Conservation (phyloP, 2,113 vertebrate species). For the Melierax canorus region DNA sequence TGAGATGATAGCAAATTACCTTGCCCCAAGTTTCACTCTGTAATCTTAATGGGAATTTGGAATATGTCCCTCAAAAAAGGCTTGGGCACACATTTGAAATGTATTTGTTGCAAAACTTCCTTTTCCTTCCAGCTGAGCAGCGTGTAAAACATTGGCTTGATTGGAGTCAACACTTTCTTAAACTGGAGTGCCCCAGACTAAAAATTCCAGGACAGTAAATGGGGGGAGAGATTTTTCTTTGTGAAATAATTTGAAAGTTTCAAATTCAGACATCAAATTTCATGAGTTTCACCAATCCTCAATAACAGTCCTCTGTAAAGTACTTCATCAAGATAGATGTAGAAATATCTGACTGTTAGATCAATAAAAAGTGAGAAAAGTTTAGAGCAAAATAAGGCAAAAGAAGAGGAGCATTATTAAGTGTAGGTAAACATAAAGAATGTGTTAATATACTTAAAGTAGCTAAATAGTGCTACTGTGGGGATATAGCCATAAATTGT, state of each 20-base stretch:
- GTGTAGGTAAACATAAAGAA: background rate
- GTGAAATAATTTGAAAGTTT: background rate
- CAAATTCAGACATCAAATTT: background rate
- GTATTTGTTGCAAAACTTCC: background rate
- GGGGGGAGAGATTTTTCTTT: background rate
- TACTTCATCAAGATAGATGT: background rate
- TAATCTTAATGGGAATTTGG: background rate
- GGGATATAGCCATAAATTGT: background rate
- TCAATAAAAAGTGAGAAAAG: background rate
- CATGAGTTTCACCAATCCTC: background rate
- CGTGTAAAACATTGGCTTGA: background rate
- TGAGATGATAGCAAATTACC: background rate
- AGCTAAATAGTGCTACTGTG: background rate
- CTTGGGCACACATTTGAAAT: background rate
- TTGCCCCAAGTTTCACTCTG: background rate
- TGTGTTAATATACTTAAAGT: background rate
- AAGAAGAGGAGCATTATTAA: background rate
- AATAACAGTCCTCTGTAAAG: background rate
- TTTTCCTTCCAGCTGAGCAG: background rate
- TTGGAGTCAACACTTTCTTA: rapidly evolving
- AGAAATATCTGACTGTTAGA: background rate
- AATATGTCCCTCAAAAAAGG: background rate
- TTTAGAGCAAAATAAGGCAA: background rate
- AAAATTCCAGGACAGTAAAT: background rate
- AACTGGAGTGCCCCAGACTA: background rate